phyloP scores from a whole-genome alignment of 2,888 invertebrate species.

The Thecophora atra region DNA sequence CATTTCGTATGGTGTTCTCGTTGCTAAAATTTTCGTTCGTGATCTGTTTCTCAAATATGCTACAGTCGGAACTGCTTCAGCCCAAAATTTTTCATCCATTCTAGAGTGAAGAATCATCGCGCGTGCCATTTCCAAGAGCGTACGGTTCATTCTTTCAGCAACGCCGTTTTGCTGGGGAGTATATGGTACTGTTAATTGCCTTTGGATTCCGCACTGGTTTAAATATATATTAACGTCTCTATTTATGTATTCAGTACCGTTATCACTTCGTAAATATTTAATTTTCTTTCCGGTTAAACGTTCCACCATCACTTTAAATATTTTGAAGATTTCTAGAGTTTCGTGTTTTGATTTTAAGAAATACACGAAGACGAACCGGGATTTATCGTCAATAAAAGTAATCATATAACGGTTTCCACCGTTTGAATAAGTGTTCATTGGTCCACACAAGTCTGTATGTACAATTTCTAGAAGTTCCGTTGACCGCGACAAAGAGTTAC shows the following conservation, averaged over 20 bases:
- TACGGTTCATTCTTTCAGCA: conserved; percentile 38
- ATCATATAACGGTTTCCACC: too few relatives aligned
- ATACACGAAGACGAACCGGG: conserved; percentile 41
- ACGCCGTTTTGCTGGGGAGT: conserved; percentile 44
- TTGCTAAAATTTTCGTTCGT: neutral
- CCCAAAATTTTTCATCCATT: too few relatives aligned
- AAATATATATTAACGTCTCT: conserved; percentile 37
- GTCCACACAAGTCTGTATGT: too few relatives aligned
- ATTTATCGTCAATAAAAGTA: conserved; percentile 44
- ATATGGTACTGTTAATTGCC: conserved; percentile 39
- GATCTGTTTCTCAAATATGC: conserved; percentile 37
- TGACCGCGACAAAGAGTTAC: too few relatives aligned
- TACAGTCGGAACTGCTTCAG: conserved; percentile 43
- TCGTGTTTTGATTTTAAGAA: conserved; percentile 37
- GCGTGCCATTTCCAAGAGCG: conserved; percentile 44
- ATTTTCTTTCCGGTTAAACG: conserved; percentile 41
- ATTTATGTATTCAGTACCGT: conserved; percentile 39
- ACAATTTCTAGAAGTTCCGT: too few relatives aligned
- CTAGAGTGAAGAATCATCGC: conserved; percentile 48
- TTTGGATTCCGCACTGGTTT: conserved; percentile 39
- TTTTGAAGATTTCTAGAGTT: conserved; percentile 35
- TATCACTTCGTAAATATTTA: conserved; percentile 40
- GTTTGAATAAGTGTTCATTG: too few relatives aligned
- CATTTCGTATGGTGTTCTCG: conserved; percentile 41
- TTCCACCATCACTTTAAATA: conserved; percentile 39